Evolutionary conservation across 1,140 invertebrate species (phyloP).

Genomic region (Leguminivora glycinivorella): DNA sequence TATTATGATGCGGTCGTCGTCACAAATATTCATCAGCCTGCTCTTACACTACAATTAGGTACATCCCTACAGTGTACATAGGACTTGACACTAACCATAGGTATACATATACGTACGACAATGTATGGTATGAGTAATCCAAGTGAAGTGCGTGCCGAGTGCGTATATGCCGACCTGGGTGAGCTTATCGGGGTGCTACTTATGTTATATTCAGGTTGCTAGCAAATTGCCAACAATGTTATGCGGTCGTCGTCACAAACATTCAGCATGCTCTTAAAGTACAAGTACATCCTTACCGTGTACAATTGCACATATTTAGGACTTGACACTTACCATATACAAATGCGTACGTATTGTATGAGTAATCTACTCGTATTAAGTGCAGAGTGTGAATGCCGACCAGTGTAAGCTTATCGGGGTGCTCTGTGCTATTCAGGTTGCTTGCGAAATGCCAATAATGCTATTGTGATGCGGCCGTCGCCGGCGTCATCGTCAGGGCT

Average conservation of each 20-base stretch:
- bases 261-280: too few species aligned
- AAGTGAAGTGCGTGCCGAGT: slow-evolving; percentile 25
- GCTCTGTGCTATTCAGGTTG: slow-evolving; percentile 36
- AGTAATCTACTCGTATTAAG: too few species aligned
- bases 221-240: slow-evolving; percentile 44
- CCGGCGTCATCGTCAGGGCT: slow-evolving; percentile 34
- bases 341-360: too few species aligned
- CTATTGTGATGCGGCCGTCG: slow-evolving; percentile 44
- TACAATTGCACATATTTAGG: too few species aligned
- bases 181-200: slow-evolving; percentile 34
- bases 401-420: slow-evolving; percentile 34
- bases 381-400: slow-evolving; percentile 50
- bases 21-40: too few species aligned
- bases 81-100: background rate
- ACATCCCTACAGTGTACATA: background rate
- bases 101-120: background rate
- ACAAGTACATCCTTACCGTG: too few species aligned
- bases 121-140: too few species aligned
- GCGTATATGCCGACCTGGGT: slow-evolving; percentile 44
- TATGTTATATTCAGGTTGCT: slow-evolving; percentile 39
- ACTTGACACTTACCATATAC: too few species aligned
- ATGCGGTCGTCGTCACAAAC: slow-evolving; percentile 30
- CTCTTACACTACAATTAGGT: too few species aligned
- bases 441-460: slow-evolving; percentile 46
- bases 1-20: too few species aligned